Evolutionary conservation across 2,113 vertebrate genomes (phyloP).

Genomic region (Mastomys coucha): DNA sequence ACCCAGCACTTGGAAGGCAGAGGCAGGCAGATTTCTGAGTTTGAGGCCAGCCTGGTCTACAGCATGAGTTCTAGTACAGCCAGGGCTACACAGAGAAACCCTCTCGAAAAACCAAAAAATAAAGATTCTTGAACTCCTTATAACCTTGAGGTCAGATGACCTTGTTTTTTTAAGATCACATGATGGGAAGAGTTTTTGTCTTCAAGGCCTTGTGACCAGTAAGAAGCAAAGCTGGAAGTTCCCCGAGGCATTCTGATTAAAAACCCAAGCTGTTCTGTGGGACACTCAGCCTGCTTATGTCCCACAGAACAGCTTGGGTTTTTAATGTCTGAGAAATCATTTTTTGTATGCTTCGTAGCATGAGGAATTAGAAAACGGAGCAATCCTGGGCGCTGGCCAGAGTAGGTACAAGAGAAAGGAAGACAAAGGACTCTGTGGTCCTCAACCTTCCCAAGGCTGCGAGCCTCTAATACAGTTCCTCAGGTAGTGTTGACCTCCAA

Average conservation of each 20-base stretch:
- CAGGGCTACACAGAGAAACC: too few relatives aligned
- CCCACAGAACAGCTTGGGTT: too few relatives aligned
- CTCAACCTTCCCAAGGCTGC: neutral
- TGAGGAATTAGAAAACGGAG: conserved; percentile 1
- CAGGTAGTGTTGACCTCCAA: too few relatives aligned
- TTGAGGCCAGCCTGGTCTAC: too few relatives aligned
- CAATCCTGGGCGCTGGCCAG: neutral
- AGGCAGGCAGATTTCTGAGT: too few relatives aligned
- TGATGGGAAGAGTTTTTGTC: neutral
- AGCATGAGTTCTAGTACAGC: too few relatives aligned
- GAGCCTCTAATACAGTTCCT: neutral
- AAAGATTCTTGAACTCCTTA: neutral
- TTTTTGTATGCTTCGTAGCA: neutral
- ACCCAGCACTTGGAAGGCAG: too few relatives aligned
- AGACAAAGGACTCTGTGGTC: neutral
- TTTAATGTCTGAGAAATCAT: neutral
- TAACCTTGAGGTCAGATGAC: neutral
- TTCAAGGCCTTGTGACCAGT: neutral
- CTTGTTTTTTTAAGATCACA: conserved; percentile 12
- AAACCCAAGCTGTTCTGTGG: neutral
- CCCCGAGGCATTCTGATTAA: neutral
- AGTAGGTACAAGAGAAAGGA: neutral
- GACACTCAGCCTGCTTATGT: neutral
- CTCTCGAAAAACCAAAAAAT: too few relatives aligned
- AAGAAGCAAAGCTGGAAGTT: neutral